phyloP scores from a whole-genome alignment of 2,113 vertebrate species.

The Anthoscopus minutus region DNA sequence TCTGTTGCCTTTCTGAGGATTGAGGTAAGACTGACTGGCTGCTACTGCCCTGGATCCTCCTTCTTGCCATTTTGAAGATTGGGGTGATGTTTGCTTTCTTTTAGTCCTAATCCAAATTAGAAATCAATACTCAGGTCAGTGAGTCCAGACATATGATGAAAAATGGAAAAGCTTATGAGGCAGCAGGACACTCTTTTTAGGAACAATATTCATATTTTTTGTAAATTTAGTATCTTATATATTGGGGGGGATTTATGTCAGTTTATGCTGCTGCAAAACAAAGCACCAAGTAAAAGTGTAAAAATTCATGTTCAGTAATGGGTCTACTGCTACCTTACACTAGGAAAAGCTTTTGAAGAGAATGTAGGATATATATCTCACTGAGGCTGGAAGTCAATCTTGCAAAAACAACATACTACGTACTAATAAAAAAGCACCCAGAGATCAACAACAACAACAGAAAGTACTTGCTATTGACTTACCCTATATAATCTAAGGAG shows the following conservation, averaged over 20 bases:
- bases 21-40: not conserved
- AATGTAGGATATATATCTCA: not conserved
- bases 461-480: not conserved
- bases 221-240: not conserved
- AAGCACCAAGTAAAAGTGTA: not conserved
- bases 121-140: not conserved
- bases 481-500: not conserved
- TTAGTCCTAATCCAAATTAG: not conserved
- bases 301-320: not conserved
- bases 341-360: not conserved
- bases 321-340: not conserved
- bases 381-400: not conserved
- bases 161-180: not conserved
- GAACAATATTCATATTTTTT: not conserved
- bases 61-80: not conserved
- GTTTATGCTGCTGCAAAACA: not conserved
- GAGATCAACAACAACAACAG: not conserved
- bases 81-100: not conserved
- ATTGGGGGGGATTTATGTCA: not conserved
- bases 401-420: not conserved
- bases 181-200: not conserved
- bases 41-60: not conserved
- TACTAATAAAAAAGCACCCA: not conserved
- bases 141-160: not conserved
- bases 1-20: not conserved